Evolutionary conservation across 2,888 invertebrate genomes (phyloP).

Genomic region (Eulithis prunata): DNA sequence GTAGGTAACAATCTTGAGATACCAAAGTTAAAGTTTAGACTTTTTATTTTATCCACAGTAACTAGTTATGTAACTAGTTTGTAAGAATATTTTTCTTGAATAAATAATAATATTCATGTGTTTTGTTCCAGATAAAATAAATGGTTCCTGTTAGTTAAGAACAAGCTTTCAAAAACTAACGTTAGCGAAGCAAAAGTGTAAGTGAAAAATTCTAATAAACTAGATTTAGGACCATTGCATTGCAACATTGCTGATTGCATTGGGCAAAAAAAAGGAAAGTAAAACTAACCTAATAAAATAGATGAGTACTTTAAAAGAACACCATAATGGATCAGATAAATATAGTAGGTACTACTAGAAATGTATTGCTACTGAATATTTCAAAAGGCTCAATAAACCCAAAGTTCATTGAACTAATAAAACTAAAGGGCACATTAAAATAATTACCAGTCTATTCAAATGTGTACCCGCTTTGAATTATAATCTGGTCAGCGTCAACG

Average conservation of each 20-base stretch:
- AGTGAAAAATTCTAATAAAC: background rate
- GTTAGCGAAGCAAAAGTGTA: no score
- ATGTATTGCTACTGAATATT: background rate
- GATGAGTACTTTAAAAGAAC: no score
- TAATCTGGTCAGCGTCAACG: constrained; percentile 45
- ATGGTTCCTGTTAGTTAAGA: background rate
- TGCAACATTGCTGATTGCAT: no score
- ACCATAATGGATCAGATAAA: no score
- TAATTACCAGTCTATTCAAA: constrained; percentile 42
- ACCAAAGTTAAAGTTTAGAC: no score
- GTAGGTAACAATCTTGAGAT: no score
- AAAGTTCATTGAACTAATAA: constrained; percentile 27
- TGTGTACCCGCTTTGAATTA: constrained; percentile 44
- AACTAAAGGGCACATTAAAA: constrained; percentile 40
- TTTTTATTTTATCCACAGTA: no score
- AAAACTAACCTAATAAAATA: no score
- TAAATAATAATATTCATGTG: background rate
- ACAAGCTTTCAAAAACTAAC: background rate
- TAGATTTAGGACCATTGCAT: no score
- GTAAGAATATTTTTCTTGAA: constrained; percentile 5
- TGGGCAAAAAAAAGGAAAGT: no score
- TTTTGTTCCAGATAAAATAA: constrained; percentile 24
- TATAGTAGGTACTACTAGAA: no score
- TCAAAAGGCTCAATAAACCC: background rate
- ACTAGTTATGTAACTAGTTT: background rate